Evolutionary conservation across 2,797 vertebrate genomes (phyloP).

Genomic region (Anguilla pacifica): DNA sequence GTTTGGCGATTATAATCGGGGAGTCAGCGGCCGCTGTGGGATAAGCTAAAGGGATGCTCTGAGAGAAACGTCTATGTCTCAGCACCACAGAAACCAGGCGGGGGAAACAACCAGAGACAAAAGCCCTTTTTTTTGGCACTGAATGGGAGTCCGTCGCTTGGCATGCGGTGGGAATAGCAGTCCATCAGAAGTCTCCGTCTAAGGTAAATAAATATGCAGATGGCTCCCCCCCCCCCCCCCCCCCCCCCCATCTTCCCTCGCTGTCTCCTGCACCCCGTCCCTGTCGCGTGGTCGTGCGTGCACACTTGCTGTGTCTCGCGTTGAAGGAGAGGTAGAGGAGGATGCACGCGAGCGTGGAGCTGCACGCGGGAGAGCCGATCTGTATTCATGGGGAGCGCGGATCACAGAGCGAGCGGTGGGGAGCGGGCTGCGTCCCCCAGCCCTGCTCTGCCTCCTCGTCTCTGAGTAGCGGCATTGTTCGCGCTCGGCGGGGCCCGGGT

Average conservation of each 20-base stretch:
- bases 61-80: conserved; percentile 72
- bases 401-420: conserved; percentile 43
- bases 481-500: conserved; percentile 39
- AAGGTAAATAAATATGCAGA: conserved; percentile 77
- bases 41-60: conserved; percentile 74
- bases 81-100: conserved; percentile 23
- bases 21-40: conserved; percentile 61
- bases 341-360: background rate
- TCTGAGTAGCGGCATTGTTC: conserved; percentile 44
- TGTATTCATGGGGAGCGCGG: conserved; percentile 64
- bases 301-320: conserved; percentile 30
- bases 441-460: conserved; percentile 42
- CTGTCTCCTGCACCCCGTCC: conserved; percentile 38
- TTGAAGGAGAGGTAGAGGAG: background rate
- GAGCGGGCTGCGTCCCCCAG: conserved; percentile 67
- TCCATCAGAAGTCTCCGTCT: conserved; percentile 67
- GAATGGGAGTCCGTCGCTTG: conserved; percentile 75
- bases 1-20: conserved; percentile 60
- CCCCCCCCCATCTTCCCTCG: conserved; percentile 7
- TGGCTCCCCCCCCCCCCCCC: background rate
- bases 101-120: conserved; percentile 43
- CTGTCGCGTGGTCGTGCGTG: conserved; percentile 22
- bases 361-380: conserved; percentile 38
- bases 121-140: conserved; percentile 66
- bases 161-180: conserved; percentile 79